Evolutionary conservation across 1,140 invertebrate species (phyloP), one percentile per base, ranked within the genome.

Genomic region (Hycleus phaleratus): DNA sequence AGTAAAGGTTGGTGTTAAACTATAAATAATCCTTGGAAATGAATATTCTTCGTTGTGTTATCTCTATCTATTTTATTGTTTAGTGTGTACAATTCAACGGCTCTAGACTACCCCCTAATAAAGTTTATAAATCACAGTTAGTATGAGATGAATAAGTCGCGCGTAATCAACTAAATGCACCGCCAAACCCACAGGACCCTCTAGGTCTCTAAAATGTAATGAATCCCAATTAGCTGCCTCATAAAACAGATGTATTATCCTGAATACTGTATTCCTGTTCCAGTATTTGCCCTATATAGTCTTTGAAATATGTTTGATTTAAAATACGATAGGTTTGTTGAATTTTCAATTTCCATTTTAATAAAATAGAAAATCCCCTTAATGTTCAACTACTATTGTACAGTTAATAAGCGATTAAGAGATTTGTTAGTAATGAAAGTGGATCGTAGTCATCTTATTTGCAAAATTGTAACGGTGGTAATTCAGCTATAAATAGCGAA

Each of bases 401-500:
- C 18, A 32, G 32, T 32, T 32, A 32, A 32, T 32, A 32, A 32
- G 7, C 32, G 32, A 32, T 32, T 32, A 32, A 32, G 32, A 32
- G 32, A 32, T 32, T 32, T 32, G 32, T 32, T 18, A 18, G 32
- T 7, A 7, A 7, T 7, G 32, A 32, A 32, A 18, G 18, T 39
- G 48, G 32, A 7, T 32, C 7, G 18, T 32, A 32, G 32, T 32
- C 32, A 32, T 32, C 32, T 32, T 32, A 61, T 57, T 61, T 61
- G 54, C 46, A 57, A 57, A 52, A 45, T 7, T 32, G 32, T 4
- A 7, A 7, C 7, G 4, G 32, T 32, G 4, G 32, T 32, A 32
- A 69, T 66, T 66, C 62, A 32, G 53, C 62, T 65, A 69, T 71
- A 69, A 71, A 71, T 69, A 70, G 56, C 63, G 64, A 53, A 68